Evolutionary conservation across 2,113 vertebrate species (phyloP), one percentile per base, ranked within the genome.

Genomic region (Corydoras sp.): DNA sequence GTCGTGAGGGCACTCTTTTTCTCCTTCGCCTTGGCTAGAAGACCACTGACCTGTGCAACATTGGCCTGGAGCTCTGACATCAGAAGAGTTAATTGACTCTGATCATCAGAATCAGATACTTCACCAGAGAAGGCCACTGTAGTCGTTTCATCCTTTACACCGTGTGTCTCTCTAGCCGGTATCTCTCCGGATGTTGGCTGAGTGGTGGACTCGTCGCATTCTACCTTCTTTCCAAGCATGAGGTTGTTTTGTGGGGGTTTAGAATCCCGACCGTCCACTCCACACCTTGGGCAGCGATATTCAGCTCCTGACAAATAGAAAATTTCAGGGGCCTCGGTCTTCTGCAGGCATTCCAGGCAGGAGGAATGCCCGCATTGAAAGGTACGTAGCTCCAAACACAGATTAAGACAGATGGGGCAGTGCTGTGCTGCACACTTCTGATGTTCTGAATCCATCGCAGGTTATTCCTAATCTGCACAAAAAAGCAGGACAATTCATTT

Each of bases 281-380:
- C 84, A 76, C 90, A 92, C 10, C 85, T 67, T 0, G 89, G 90
- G 65, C 92, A 93, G 66, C 59, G 75, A 75, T 83, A 80, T 3
- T 70, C 76, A 72, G 83, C 85, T 0, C 83, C 75, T 11, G 12
- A 49, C 29, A 81, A 82, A 61, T 83, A 65, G 9, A 43, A 43
- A 5, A 29, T 79, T 73, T 86, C 76, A 54, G 84, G 63, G 32
- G 35, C 81, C 77, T 82, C 77, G n/a, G 76, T 76, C 29, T 65
- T 30, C 70, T 85, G 72, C 43, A 91, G 85, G 68, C 86, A 90
- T 32, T 59, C n/a, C 3, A 74, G 15, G 68, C 88, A 90, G 76
- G 84, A 87, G 55, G 80, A 73, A 68, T 90, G 88, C 35, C 84
- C 84, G 18, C 88, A 91, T 43, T 84, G 86, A 14, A 89, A 84